These are phyloP conservation scores for Malacoctenus gilli DNA, from an alignment of 2,797 vertebrate genomes.

Conservation along the genomic window DNA sequence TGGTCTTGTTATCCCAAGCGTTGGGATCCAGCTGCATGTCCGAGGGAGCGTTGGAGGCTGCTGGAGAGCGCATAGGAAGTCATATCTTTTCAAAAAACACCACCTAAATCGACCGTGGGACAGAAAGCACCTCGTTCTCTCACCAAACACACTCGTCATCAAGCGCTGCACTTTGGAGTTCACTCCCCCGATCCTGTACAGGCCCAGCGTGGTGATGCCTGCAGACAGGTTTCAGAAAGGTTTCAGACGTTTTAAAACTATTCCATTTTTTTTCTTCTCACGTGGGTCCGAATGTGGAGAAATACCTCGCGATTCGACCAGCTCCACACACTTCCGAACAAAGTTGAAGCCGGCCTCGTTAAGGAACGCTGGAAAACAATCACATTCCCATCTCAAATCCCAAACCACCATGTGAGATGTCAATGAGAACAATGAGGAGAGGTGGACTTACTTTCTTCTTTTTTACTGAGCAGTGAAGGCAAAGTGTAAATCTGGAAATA, in stretches of 20 bases:
- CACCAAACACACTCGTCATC: constrained; percentile 73
- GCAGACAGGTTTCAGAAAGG: constrained; percentile 1
- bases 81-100: constrained; percentile 5
- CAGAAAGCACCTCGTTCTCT: background rate
- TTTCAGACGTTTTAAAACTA: no score
- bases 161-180: constrained; percentile 77
- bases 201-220: constrained; percentile 71
- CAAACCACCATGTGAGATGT: no score
- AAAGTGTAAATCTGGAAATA: constrained; percentile 92
- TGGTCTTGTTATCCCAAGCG: constrained; percentile 97
- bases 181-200: constrained; percentile 77
- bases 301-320: constrained; percentile 89
- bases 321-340: constrained; percentile 92
- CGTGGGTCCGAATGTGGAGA: constrained; percentile 3
- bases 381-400: no score
- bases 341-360: constrained; percentile 96
- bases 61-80: no score
- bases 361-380: constrained; percentile 87
- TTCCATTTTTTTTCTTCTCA: background rate
- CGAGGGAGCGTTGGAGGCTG: constrained; percentile 89
- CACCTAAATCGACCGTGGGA: background rate
- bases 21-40: constrained; percentile 93
- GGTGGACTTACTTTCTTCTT: constrained; percentile 94
- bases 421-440: no score
- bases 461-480: constrained; percentile 97